Conservation (phyloP, 2,113 vertebrate genomes). For the Pampusana beccarii region DNA sequence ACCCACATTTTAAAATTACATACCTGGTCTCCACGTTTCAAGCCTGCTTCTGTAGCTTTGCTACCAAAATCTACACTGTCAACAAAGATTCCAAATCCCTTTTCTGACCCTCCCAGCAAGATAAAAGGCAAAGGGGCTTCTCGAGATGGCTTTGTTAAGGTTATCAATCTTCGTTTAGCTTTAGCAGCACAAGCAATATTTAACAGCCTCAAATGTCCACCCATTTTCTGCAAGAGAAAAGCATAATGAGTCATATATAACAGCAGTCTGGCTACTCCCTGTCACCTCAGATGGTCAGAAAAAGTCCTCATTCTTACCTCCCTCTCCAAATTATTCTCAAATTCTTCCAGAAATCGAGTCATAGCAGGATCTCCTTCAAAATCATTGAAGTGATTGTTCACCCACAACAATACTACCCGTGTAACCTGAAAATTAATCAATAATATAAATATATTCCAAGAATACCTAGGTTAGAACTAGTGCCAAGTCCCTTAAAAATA, state of each 20-base stretch:
- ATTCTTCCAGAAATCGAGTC: constrained; percentile 97
- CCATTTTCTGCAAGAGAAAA: constrained; percentile 89
- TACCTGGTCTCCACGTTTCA: constrained; percentile 98
- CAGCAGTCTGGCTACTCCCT: background rate
- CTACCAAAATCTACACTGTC: constrained; percentile 93
- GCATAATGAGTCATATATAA: background rate
- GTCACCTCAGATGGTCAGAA: background rate
- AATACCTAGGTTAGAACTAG: background rate
- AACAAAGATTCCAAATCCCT: constrained; percentile 95
- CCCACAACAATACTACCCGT: constrained; percentile 99
- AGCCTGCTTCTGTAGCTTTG: constrained; percentile 92
- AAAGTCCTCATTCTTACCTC: constrained; percentile 79
- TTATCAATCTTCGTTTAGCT: constrained; percentile 94
- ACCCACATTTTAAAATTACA: background rate
- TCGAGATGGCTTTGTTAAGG: constrained; percentile 92
- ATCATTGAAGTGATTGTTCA: constrained; percentile 99
- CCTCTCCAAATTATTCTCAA: constrained; percentile 97
- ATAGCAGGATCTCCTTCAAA: constrained; percentile 97
- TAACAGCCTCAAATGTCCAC: constrained; percentile 95
- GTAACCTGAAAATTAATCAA: constrained; percentile 86
- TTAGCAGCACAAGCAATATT: constrained; percentile 99
- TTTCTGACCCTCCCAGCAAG: constrained; percentile 94
- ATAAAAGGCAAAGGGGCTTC: constrained; percentile 94
- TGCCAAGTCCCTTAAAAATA: background rate
- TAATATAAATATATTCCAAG: background rate